phyloP scores from a whole-genome alignment of 1,140 invertebrate genomes.

The Oreohelix idahoensis region DNA sequence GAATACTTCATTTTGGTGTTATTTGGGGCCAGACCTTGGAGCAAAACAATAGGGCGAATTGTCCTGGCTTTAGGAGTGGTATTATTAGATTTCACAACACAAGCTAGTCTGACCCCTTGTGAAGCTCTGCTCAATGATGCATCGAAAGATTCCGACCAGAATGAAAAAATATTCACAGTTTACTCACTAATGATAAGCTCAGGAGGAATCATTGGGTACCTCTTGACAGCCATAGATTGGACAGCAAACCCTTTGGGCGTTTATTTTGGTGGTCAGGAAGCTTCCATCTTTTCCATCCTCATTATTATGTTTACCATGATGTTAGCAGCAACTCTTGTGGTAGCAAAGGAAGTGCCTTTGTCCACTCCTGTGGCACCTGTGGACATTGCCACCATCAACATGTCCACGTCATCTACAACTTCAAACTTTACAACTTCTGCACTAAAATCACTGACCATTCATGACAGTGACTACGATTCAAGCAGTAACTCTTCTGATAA shows the following conservation, averaged over 20 bases:
- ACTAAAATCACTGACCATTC: constrained; percentile 11
- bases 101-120: constrained; percentile 75
- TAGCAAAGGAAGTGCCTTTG: constrained; percentile 62
- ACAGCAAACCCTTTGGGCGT: constrained; percentile 62
- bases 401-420: neutral
- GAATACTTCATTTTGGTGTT: constrained; percentile 56
- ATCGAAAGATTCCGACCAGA: constrained; percentile 63
- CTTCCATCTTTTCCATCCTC: constrained; percentile 67
- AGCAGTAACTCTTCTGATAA: neutral
- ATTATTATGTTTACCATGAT: constrained; percentile 65
- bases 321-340: constrained; percentile 62
- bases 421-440: neutral
- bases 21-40: constrained; percentile 47
- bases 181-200: constrained; percentile 75
- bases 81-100: constrained; percentile 74
- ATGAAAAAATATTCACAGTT: constrained; percentile 72
- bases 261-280: constrained; percentile 69
- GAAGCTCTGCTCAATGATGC: constrained; percentile 74
- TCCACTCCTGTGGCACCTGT: neutral
- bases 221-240: constrained; percentile 76
- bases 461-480: constrained; percentile 41
- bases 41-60: constrained; percentile 54
- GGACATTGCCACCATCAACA: constrained; percentile 13
- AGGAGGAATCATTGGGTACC: constrained; percentile 75
- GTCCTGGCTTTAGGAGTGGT: constrained; percentile 72